Evolutionary conservation across 1,140 invertebrate genomes (phyloP), one percentile per base, ranked within the genome.

Genomic region (Cepaea nemoralis): DNA sequence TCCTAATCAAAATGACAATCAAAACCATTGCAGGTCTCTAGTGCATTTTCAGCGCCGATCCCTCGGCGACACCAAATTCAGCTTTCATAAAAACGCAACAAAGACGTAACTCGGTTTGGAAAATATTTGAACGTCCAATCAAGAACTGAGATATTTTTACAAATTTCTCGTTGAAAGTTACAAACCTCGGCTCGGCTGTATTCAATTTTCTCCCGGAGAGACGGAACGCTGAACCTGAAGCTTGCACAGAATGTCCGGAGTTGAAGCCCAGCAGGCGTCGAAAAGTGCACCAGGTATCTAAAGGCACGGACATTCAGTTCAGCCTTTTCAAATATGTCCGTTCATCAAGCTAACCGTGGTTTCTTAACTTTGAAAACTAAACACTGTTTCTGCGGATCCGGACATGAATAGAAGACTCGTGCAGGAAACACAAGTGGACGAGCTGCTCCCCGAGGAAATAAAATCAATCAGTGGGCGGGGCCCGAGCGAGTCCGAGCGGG

Each of bases 391-490:
- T 63, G 5, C n/a, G 27, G 59, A 63, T 27, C 59, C 59, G 27
- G 27, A 63, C 59, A 63, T 31, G 27, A 10, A 10, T 6, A 3
- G 59, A 27, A 6, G 1, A 27, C 6, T 31, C 59, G n/a, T 63
- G 27, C 59, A 31, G 27, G 59, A 31, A 63, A 63, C 59, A 63
- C 3, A 35, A 40, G 69, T 27, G 69, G 69, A 24, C 14, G 33
- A 75, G 24, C 16, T 45, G 31, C 33, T 77, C 75, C 50, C 75
- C 6, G 16, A 63, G 59, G 75, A 77, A 77, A 77, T 77, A 33
- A 77, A 77, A 77, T 77, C 75, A 59, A 77, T 63, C 75, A 63
- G 50, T 77, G 75, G 75, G 75, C 75, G 75, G 12, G 55, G 75
- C 75, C 31, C 0, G 14, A 50, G 45, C 48, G 50, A 66, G 31